Base-by-base conservation (phyloP, 2,797 vertebrate genomes). In the Sebastes nivosus region DNA sequence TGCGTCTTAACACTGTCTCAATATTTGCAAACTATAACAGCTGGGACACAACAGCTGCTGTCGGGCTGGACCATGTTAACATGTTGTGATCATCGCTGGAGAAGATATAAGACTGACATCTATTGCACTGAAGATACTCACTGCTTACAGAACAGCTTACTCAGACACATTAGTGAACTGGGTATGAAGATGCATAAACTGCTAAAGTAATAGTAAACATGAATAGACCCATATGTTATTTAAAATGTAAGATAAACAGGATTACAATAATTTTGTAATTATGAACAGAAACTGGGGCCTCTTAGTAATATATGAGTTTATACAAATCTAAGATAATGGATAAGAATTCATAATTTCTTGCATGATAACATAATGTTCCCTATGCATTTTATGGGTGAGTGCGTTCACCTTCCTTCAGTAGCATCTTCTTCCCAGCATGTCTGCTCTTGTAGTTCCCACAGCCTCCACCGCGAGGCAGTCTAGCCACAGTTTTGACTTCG, bases 391-490 rank as follows among this genome's bases (percentile, higher is more conserved):
- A 6, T 75, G 38, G 34, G 6, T 18, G 42, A 24, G n/a, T 16
- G 30, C 13, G 10, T 27, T 12, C 10, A n/a, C 2, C 11, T n/a
- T 24, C 6, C 13, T 38, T 2, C n/a, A 16, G 30, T 3, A 27
- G n/a, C 32, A 4, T 27, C 55, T 29, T 52, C 4, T 14, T 10
- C 38, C 20, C 1, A 8, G 29, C 8, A 5, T 1, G 25, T 3
- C 60, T 68, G 30, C 34, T 60, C 29, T 50, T 91, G 88, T 61
- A 89, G 66, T 92, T 86, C 75, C 54, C 75, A n/a, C 2, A 20
- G n/a, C 29, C 5, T 69, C 92, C 94, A 92, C 92, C 72, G 67
- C 34, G 81, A 27, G 94, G 91, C 92, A 93, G 82, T 92, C 70
- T 67, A 87, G 57, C 75, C 80, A 71, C 79, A 88, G 76, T 54